Base-by-base conservation (phyloP, 2,888 invertebrate genomes). In the Dryadula phaetusa region DNA sequence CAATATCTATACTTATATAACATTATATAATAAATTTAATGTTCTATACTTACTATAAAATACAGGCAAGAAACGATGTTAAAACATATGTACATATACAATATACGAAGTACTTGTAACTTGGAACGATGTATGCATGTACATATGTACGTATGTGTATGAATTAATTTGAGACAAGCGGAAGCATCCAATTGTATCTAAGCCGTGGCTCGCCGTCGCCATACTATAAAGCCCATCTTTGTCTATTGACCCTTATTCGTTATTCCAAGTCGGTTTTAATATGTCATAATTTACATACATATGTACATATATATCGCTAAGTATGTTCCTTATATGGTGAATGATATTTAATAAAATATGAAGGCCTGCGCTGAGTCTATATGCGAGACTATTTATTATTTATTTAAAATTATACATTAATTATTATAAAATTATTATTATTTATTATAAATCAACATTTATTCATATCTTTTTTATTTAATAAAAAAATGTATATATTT, bases 101-200 rank as follows among this genome's bases (percentile, higher is more conserved):
- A 34, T 18, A 53, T 18, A 53, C 10, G 16, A 28, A 47, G 25
- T 46, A 46, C 20, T 18, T 67, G 49, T 42, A 37, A 44, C 60
- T 52, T 46, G 42, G 46, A 68, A 65, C 61, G 14, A 71, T 75
- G 70, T 76, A 75, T 72, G 75, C 74, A 76, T 76, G 76, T 75
- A 78, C 10, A 5, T 16, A 72, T 75, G 70, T 76, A 75, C 72
- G 74, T 75, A 76, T 77, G 76, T 75, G 78, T 52, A 75, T 80
- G 79, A 82, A 84, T 84, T 82, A 81, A 82, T 85, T 85, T 82
- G 82, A 83, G 80, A 77, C 81, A 75, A 85, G 77, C 89, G 89
- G 90, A 90, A 86, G 82, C 81, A 78, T 75, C 85, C 90, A 90
- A 90, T 90, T 89, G 88, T 82, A 80, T 79, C 77, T 79, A 82